These are phyloP conservation scores for Drosophila trichaetosa DNA, from an alignment of 2,888 invertebrate genomes.

Conservation along the genomic window DNA sequence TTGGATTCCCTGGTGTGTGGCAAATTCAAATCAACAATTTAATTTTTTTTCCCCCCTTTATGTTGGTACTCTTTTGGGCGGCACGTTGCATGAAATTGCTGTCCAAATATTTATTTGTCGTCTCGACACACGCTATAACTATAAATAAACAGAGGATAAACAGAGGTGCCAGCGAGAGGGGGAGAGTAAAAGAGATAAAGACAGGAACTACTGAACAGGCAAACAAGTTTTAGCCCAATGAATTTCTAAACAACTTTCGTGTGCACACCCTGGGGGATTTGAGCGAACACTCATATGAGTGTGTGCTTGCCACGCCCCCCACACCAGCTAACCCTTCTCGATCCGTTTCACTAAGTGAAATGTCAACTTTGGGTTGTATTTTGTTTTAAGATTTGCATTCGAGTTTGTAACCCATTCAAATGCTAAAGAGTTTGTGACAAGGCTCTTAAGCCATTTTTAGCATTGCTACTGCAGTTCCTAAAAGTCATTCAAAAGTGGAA, in stretches of 20 bases:
- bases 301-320: not conserved
- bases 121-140: slow-evolving; percentile 57
- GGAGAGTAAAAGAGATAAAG: not conserved
- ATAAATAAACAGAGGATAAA: slow-evolving; percentile 60
- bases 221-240: slow-evolving; percentile 61
- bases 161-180: slow-evolving; percentile 2
- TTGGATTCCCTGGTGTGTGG: slow-evolving; percentile 13
- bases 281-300: slow-evolving; percentile 2
- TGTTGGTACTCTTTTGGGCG: slow-evolving; percentile 15
- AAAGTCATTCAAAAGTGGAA: slow-evolving; percentile 35
- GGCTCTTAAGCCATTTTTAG: slow-evolving; percentile 61
- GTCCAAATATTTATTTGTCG: slow-evolving; percentile 61
- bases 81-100: slow-evolving; percentile 64
- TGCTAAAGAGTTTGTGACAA: slow-evolving; percentile 58
- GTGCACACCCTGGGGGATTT: slow-evolving; percentile 33
- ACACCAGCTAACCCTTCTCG: not conserved
- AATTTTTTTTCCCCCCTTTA: slow-evolving; percentile 17
- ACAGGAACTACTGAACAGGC: slow-evolving; percentile 6
- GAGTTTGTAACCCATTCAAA: slow-evolving; percentile 30
- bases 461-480: slow-evolving; percentile 44
- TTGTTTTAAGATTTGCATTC: slow-evolving; percentile 58
- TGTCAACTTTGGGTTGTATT: slow-evolving; percentile 65
- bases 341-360: slow-evolving; percentile 60
- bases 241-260: slow-evolving; percentile 69
- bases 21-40: slow-evolving; percentile 54